A percentile compares a stretch with the other conserved stretches of the same genome.
These are phyloP conservation scores for Leucoma salicis DNA, from an alignment of 2,888 invertebrate species.

Conservation along the genomic window DNA sequence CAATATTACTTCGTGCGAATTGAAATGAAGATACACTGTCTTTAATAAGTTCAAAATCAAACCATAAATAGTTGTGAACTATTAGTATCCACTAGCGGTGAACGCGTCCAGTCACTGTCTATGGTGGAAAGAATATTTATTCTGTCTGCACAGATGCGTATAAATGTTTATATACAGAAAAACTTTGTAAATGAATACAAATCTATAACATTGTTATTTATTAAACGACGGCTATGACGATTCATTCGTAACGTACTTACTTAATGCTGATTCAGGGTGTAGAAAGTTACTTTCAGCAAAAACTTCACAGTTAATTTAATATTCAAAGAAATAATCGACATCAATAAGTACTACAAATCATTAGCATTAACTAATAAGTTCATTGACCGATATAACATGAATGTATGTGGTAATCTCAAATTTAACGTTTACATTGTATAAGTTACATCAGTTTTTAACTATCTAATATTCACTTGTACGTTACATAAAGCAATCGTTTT, in stretches of 20 bases:
- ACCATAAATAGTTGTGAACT: slow-evolving; percentile 2
- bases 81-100: too few relatives aligned
- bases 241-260: too few relatives aligned
- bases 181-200: too few relatives aligned
- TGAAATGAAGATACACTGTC: slow-evolving; percentile 15
- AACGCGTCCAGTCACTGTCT: too few relatives aligned
- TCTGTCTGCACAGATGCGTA: too few relatives aligned
- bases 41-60: neutral
- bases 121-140: too few relatives aligned
- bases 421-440: neutral
- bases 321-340: slow-evolving; percentile 41
- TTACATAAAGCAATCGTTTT: neutral
- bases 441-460: neutral
- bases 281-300: too few relatives aligned
- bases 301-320: too few relatives aligned
- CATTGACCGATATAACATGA: slow-evolving; percentile 42
- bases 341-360: slow-evolving; percentile 33
- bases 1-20: slow-evolving; percentile 17
- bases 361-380: slow-evolving; percentile 60
- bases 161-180: too few relatives aligned
- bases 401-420: slow-evolving; percentile 4
- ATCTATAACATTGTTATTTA: too few relatives aligned
- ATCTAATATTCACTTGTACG: neutral
- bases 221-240: too few relatives aligned
- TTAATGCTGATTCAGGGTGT: too few relatives aligned